Conservation (phyloP, 2,113 vertebrate genomes). For the Vimba vimba region DNA sequence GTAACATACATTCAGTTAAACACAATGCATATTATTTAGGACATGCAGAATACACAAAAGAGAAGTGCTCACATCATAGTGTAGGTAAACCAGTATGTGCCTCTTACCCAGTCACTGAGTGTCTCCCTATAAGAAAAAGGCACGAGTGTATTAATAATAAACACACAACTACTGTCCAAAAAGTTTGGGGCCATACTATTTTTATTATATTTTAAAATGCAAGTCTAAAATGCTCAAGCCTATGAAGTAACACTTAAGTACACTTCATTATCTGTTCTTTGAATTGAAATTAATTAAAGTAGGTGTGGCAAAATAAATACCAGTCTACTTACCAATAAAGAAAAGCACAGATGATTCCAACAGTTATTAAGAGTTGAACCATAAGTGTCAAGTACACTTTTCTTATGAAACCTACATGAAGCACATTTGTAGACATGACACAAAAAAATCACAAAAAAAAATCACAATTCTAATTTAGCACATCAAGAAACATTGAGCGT, state of each 20-base stretch:
- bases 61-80: conserved; percentile 76
- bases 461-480: no score
- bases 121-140: conserved; percentile 62
- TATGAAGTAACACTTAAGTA: background rate
- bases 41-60: background rate
- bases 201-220: background rate
- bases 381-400: conserved; percentile 83
- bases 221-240: background rate
- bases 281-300: background rate
- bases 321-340: conserved; percentile 79
- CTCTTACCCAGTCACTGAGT: conserved; percentile 68
- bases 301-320: conserved; percentile 10
- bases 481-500: background rate
- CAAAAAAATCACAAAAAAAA: background rate
- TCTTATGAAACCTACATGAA: conserved; percentile 76
- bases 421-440: conserved; percentile 1
- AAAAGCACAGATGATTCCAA: conserved; percentile 78
- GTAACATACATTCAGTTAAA: background rate
- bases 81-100: conserved; percentile 74
- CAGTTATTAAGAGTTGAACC: conserved; percentile 77
- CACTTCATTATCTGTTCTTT: background rate
- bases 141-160: background rate
- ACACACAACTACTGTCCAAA: background rate
- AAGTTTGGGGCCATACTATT: background rate
- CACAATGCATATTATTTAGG: background rate